Evolutionary conservation across 2,797 vertebrate species (phyloP).

Genomic region (Gadopsis marmoratus): DNA sequence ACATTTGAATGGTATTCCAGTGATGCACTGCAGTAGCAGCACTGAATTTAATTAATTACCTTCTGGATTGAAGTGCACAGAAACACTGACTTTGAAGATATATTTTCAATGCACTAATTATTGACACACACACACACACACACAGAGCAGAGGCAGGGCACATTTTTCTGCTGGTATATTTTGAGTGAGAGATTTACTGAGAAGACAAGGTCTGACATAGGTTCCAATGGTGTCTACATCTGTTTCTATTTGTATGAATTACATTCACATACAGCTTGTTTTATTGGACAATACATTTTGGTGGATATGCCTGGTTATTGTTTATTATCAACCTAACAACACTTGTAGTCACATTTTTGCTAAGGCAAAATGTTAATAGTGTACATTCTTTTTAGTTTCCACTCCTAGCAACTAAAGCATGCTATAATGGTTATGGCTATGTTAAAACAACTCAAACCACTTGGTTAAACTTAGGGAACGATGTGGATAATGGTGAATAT

Average conservation of each 20-base stretch:
- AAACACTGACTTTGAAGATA: neutral
- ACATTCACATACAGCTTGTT: neutral
- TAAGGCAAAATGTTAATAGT: neutral
- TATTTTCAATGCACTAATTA: slow-evolving; percentile 8
- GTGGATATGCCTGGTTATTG: neutral
- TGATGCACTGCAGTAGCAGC: slow-evolving; percentile 1
- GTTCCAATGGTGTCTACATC: neutral
- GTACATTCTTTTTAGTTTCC: neutral
- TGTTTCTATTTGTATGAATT: neutral
- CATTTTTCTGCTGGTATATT: neutral
- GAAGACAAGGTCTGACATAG: neutral
- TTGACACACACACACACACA: too few species aligned
- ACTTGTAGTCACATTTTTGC: neutral
- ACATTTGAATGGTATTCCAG: neutral
- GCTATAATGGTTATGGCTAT: neutral
- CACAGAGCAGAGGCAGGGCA: slow-evolving; percentile 1
- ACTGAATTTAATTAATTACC: neutral
- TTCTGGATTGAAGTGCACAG: neutral
- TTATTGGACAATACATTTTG: neutral
- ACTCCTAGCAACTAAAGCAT: neutral
- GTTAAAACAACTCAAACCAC: neutral
- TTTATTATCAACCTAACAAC: neutral
- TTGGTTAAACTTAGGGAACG: neutral
- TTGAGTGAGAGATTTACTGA: neutral
- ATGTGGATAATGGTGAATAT: neutral